A percentile compares a stretch with the other conserved stretches of the same genome.
phyloP scores from a whole-genome alignment of 2,888 invertebrate species.

The Sisyra nigra region DNA sequence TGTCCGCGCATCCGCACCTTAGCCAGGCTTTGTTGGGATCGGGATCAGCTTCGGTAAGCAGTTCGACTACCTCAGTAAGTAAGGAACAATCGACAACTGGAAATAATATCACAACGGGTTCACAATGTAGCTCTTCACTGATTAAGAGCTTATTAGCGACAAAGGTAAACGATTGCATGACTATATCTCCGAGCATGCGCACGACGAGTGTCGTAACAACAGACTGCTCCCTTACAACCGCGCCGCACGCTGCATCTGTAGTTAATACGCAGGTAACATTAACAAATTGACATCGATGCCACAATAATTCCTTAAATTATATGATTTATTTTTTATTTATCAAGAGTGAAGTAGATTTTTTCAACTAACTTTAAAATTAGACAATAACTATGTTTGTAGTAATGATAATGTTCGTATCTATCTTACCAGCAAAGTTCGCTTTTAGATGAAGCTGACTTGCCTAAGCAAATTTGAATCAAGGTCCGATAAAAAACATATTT shows the following conservation, averaged over 20 bases:
- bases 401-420: too few relatives aligned
- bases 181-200: conserved; percentile 26
- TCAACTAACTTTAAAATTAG: too few relatives aligned
- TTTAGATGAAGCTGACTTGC: too few relatives aligned
- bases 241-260: conserved; percentile 27
- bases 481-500: too few relatives aligned
- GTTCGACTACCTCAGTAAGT: conserved; percentile 11
- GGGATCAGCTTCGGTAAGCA: conserved; percentile 16
- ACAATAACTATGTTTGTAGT: too few relatives aligned
- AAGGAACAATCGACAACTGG: conserved; percentile 14
- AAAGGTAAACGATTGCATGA: conserved; percentile 61
- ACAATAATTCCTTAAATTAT: background rate
- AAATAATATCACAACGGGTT: conserved; percentile 11
- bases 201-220: conserved; percentile 20
- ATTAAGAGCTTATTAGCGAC: conserved; percentile 89
- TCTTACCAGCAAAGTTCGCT: too few relatives aligned
- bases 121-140: conserved; percentile 55
- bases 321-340: too few relatives aligned
- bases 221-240: conserved; percentile 33
- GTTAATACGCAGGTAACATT: conserved; percentile 4
- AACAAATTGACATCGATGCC: background rate
- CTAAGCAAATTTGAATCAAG: too few relatives aligned
- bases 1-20: conserved; percentile 42
- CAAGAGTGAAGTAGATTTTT: too few relatives aligned
- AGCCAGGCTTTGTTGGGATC: conserved; percentile 38